Conservation (phyloP, 2,888 invertebrate genomes). For the Eupithecia inturbata region DNA sequence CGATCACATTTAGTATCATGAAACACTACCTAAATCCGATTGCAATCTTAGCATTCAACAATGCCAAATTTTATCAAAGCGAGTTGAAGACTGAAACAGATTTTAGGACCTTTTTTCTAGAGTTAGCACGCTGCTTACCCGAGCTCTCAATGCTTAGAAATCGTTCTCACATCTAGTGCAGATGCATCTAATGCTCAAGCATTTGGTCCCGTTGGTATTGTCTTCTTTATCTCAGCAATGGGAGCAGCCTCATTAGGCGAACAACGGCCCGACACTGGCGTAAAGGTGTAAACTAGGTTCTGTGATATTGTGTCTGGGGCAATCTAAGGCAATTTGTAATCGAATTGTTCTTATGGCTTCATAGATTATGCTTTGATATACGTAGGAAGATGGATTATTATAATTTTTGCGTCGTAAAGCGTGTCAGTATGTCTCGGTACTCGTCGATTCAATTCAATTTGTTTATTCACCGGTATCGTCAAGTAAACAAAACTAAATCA, state of each 20-base stretch:
- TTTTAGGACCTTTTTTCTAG: not conserved
- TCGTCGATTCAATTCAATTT: no score
- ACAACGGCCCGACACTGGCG: slow-evolving; percentile 27
- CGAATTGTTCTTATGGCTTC: not conserved
- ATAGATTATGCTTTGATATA: not conserved
- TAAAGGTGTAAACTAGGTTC: slow-evolving; percentile 15
- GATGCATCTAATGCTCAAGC: slow-evolving; percentile 1
- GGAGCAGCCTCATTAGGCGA: slow-evolving; percentile 31
- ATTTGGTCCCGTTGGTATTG: slow-evolving; percentile 42
- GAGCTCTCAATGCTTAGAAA: not conserved
- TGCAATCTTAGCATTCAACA: not conserved
- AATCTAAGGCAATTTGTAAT: not conserved
- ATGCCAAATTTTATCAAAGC: not conserved
- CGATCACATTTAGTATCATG: not conserved
- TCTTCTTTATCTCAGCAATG: slow-evolving; percentile 33
- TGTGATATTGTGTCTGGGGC: not conserved
- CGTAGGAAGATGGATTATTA: not conserved
- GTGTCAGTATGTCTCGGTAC: no score
- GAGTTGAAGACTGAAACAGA: not conserved
- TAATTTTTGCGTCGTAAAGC: not conserved
- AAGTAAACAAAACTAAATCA: no score
- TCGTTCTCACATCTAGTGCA: not conserved
- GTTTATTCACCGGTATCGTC: no score
- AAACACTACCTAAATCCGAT: not conserved
- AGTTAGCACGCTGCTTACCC: not conserved